Base-by-base conservation (phyloP, 2,797 vertebrate species). In the Poecilia wingei region DNA sequence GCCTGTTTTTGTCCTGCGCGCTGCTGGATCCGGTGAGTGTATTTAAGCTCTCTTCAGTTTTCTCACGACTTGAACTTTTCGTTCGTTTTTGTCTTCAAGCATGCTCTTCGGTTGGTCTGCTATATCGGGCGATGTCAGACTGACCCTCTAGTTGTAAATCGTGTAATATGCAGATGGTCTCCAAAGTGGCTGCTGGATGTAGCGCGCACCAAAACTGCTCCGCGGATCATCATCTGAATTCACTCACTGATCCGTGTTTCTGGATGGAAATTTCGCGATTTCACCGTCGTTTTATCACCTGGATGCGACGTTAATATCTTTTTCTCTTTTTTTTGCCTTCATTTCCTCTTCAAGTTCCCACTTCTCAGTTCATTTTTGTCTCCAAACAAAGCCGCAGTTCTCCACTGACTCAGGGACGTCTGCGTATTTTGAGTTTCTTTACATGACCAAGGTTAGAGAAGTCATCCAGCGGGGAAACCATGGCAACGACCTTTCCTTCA, bases 21-120 rank as follows among this genome's bases (percentile, higher is more conserved):
- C 18, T 93, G 82, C 82, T 92, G 84, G 51, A 87, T 36, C 86
- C 83, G 0, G 94, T 95, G 81, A 94, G 94, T 94, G 89, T 25
- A 16, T 85, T 39, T 14, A 5, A 31, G 77, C 53, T 33, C 82
- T 55, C 31, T 33, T 31, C 13, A 80, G 61, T 86, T 83, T 79
- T 69, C 74, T 78, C 74, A 70, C 57, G 74, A 79, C 74, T 79
- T 75, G 3, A 76, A 70, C 47, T 55, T 55, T 6, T 69, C 9
- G 41, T 73, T 76, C 13, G 10, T 77, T 71, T 57, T 68, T 75
- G 18, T 7, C 47, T 20, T 6, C 25, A 72, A 45, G 2, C 14
- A 9, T 53, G 22, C 47, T 41, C 33, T 33, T 59, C 76, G 51
- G 9, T 4, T 70, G 18, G 4, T 68, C 28, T 7, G 10, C n/a